phyloP scores from a whole-genome alignment of 2,113 vertebrate species.

The Anguilla japonica region DNA sequence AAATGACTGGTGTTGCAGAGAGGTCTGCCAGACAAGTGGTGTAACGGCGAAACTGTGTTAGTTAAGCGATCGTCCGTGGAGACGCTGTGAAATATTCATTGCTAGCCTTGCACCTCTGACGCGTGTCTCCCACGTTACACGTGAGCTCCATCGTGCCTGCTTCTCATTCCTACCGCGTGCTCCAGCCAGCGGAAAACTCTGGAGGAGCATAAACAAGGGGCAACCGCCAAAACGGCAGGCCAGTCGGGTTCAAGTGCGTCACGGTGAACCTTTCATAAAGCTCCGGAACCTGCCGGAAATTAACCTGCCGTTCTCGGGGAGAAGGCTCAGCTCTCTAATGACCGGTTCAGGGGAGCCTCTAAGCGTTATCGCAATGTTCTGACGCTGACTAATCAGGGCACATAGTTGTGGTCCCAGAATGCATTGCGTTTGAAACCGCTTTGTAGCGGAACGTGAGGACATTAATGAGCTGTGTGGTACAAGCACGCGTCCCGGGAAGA shows the following conservation, averaged over 20 bases:
- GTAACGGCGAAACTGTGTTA: conserved; percentile 44
- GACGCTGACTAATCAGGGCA: too few relatives aligned
- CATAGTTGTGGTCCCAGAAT: conserved; percentile 31
- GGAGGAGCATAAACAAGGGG: conserved; percentile 38
- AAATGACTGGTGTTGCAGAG: neutral
- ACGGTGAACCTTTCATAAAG: conserved; percentile 52
- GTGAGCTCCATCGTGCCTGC: conserved; percentile 43
- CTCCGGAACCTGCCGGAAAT: conserved; percentile 50
- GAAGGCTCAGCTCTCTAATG: conserved; percentile 39
- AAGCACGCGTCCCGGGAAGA: too few relatives aligned
- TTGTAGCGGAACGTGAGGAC: conserved; percentile 58
- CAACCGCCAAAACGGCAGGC: conserved; percentile 39
- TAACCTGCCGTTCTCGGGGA: conserved; percentile 41
- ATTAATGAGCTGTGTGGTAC: conserved; percentile 37
- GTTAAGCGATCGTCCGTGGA: conserved; percentile 37
- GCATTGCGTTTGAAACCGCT: neutral
- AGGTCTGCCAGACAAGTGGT: neutral
- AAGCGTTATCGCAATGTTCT: conserved; percentile 40
- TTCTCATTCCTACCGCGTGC: conserved; percentile 33
- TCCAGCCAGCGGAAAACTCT: conserved; percentile 48
- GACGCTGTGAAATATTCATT: conserved; percentile 54
- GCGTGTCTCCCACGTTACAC: conserved; percentile 46
- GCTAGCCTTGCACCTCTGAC: conserved; percentile 30
- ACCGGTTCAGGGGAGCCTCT: conserved; percentile 40
- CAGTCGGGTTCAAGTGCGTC: conserved; percentile 48